Evolutionary conservation across 2,797 vertebrate genomes (phyloP).

Genomic region (Mormyrops boulengeri): DNA sequence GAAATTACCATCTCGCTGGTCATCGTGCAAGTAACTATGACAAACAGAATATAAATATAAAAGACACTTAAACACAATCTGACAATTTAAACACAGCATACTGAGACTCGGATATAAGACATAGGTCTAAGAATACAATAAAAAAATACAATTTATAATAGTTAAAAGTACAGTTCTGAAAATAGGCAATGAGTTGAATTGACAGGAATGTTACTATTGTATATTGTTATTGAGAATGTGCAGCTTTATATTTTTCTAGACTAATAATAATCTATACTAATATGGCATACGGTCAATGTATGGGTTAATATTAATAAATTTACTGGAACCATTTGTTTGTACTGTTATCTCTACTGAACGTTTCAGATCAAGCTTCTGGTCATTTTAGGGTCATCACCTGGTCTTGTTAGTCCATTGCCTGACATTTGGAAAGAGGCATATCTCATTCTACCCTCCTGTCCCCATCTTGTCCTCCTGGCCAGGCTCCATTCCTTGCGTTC

Average conservation of each 20-base stretch:
- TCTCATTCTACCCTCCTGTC: background rate
- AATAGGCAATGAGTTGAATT: background rate
- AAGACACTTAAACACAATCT: background rate
- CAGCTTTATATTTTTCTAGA: background rate
- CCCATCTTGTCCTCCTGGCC: conserved; percentile 17
- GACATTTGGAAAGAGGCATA: background rate
- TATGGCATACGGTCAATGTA: background rate
- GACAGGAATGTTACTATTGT: background rate
- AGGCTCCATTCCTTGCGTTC: conserved; percentile 91
- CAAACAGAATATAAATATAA: background rate
- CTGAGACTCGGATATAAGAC: background rate
- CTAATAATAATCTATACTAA: background rate
- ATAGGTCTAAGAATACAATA: background rate
- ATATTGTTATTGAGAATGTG: background rate
- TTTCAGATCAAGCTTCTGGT: background rate
- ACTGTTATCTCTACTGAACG: background rate
- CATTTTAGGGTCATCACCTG: background rate
- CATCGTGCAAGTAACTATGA: background rate
- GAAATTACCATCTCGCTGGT: background rate
- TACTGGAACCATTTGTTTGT: background rate
- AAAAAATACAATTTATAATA: background rate
- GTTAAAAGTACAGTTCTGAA: background rate
- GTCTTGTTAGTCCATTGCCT: background rate
- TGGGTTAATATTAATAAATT: background rate
- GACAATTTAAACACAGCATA: background rate